Conservation (phyloP, 2,888 invertebrate genomes). For the Limnephilus marmoratus region DNA sequence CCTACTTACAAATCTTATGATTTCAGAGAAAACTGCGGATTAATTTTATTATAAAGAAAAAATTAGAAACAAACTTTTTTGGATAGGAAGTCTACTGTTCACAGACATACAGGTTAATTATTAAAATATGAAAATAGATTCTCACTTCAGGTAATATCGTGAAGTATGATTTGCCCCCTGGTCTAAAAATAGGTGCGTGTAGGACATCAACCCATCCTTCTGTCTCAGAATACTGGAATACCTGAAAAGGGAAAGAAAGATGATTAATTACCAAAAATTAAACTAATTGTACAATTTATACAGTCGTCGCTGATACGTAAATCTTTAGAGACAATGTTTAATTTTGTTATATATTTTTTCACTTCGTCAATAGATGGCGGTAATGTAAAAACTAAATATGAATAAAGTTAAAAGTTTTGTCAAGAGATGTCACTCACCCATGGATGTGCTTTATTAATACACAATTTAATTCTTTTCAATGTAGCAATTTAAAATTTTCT, state of each 20-base stretch:
- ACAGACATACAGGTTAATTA: background rate
- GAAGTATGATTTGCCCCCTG: constrained; percentile 82
- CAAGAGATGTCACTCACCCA: background rate
- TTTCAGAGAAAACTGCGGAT: too few species aligned
- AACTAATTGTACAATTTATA: too few species aligned
- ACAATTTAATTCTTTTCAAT: background rate
- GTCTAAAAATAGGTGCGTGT: constrained; percentile 83
- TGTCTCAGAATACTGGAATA: constrained; percentile 69
- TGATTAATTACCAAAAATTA: background rate
- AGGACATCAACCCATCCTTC: constrained; percentile 90
- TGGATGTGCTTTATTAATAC: background rate
- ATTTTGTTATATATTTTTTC: too few species aligned
- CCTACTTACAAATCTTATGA: too few species aligned
- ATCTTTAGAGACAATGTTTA: too few species aligned
- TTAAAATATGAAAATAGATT: constrained; percentile 18
- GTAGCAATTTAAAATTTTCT: background rate
- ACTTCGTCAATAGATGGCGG: background rate
- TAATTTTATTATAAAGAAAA: too few species aligned
- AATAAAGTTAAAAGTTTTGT: background rate
- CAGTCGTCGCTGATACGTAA: too few species aligned
- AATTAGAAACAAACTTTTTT: too few species aligned
- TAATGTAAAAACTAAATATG: background rate
- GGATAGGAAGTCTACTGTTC: too few species aligned
- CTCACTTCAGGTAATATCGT: constrained; percentile 84
- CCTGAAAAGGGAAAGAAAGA: background rate